Evolutionary conservation across 2,113 vertebrate genomes (phyloP).

Genomic region (Jacana jacana): DNA sequence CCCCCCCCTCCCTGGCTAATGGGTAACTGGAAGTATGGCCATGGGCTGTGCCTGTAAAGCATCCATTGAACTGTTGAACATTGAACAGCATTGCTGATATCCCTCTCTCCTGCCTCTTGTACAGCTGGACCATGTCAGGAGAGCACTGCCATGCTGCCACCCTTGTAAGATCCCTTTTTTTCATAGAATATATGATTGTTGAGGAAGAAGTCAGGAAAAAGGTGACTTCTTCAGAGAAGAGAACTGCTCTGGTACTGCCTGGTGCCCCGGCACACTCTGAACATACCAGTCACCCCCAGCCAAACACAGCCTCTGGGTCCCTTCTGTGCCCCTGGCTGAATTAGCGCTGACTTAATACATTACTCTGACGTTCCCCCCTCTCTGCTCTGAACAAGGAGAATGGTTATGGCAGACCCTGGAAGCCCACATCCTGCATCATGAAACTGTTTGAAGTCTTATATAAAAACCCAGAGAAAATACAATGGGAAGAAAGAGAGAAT

Average conservation of each 20-base stretch:
- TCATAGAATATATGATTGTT: too few species aligned
- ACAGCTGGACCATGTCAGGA: not conserved
- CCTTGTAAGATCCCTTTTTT: not conserved
- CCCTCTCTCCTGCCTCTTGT: not conserved
- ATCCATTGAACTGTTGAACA: not conserved
- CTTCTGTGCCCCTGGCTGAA: not conserved
- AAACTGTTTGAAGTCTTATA: not conserved
- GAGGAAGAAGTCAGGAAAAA: not conserved
- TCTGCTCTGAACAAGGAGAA: not conserved
- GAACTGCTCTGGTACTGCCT: not conserved
- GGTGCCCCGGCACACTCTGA: not conserved
- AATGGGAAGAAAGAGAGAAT: not conserved
- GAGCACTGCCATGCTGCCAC: not conserved
- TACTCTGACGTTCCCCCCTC: not conserved
- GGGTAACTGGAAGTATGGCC: not conserved
- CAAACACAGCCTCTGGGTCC: not conserved
- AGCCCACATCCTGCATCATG: not conserved
- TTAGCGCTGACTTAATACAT: fast-evolving
- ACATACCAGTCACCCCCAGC: not conserved
- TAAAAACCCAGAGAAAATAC: not conserved
- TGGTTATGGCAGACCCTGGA: not conserved
- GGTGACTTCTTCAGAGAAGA: not conserved
- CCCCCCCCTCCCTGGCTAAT: not conserved
- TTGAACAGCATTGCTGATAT: not conserved
- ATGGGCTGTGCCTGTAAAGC: not conserved